phyloP scores from a whole-genome alignment of 2,797 vertebrate genomes.

The Hephaestus fuliginosus region DNA sequence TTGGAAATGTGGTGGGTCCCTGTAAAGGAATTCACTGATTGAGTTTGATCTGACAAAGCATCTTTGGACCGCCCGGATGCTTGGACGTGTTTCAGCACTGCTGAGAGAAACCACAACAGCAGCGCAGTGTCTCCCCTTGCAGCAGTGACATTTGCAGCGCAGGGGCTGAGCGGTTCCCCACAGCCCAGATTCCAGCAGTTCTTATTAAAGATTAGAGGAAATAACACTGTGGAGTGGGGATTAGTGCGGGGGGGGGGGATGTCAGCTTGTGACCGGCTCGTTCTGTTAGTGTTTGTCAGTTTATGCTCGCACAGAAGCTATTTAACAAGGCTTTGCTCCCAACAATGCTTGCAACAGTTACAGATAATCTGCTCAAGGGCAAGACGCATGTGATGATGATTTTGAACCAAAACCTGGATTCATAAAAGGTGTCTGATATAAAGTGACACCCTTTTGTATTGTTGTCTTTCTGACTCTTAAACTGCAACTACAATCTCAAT shows the following conservation, averaged over 20 bases:
- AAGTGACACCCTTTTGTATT: neutral
- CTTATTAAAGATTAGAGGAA: neutral
- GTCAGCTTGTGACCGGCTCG: neutral
- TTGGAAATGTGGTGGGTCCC: conserved; percentile 87
- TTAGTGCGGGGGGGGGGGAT: neutral
- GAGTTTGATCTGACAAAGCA: conserved; percentile 89
- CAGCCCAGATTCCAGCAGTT: conserved; percentile 26
- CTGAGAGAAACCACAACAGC: conserved; percentile 82
- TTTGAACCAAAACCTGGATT: neutral
- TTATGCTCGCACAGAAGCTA: neutral
- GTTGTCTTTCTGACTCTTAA: neutral
- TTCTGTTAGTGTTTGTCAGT: neutral
- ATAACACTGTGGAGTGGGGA: neutral
- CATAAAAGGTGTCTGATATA: neutral
- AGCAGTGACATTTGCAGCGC: conserved; percentile 66
- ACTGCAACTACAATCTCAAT: neutral
- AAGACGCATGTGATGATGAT: neutral
- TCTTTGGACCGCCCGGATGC: conserved; percentile 87
- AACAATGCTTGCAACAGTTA: neutral
- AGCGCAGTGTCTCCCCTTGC: conserved; percentile 64
- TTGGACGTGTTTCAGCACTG: conserved; percentile 87
- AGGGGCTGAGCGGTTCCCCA: conserved; percentile 14
- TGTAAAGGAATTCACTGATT: conserved; percentile 87
- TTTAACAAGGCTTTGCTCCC: neutral
- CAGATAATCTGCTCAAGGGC: neutral